phyloP scores from a whole-genome alignment of 64 coral and sea anemone species.

The Stichodactyla mertensii region DNA sequence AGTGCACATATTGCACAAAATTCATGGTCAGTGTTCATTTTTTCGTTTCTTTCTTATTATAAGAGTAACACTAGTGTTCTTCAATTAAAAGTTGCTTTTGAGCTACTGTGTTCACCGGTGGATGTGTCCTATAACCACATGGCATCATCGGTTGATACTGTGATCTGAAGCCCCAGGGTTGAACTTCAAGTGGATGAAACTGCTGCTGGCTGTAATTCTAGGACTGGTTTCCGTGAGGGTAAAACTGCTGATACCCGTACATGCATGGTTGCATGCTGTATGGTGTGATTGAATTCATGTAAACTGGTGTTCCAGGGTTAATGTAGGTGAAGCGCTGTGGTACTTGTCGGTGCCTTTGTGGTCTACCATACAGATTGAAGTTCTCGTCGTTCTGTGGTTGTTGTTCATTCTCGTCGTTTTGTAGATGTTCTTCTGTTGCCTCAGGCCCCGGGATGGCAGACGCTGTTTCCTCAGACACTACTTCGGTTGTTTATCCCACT shows the following conservation, averaged over 20 bases:
- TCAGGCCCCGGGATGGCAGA: neutral
- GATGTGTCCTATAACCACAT: neutral
- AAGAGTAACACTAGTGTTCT: too few relatives aligned
- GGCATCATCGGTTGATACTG: neutral
- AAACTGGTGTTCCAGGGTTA: slow-evolving; percentile 18
- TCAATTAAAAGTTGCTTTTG: slow-evolving; percentile 24
- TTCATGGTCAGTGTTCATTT: slow-evolving; percentile 20
- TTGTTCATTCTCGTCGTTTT: neutral
- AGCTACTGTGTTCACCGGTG: neutral
- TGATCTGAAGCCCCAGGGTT: neutral
- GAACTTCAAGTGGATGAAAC: neutral
- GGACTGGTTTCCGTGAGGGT: neutral
- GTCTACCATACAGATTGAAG: neutral
- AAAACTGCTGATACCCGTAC: neutral
- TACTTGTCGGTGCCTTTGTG: slow-evolving; percentile 12
- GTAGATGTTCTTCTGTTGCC: neutral
- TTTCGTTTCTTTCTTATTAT: neutral
- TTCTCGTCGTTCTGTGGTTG: neutral
- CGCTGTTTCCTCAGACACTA: neutral
- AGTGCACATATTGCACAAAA: neutral
- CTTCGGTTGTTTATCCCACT: neutral
- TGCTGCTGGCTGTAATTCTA: slow-evolving; percentile 10
- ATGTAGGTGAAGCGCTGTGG: slow-evolving; percentile 17
- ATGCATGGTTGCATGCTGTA: slow-evolving; percentile 8
- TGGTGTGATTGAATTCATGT: slow-evolving; percentile 21